Base-by-base conservation (phyloP, 2,888 invertebrate genomes). In the Noctuana brunneofusca region DNA sequence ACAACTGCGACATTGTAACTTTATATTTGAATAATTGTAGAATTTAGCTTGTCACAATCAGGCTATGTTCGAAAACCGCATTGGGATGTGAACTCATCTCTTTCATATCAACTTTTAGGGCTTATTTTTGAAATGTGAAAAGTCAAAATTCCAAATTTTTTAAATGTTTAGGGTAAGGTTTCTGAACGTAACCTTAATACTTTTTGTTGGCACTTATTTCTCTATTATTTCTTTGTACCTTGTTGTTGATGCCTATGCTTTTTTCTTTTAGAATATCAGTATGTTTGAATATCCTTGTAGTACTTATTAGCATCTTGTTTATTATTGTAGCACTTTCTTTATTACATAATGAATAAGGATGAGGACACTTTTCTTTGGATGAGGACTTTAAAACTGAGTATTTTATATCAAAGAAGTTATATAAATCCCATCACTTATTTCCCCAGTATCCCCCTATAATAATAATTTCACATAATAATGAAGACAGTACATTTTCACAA, bases 41-140 rank as follows among this genome's bases (percentile, higher is more conserved):
- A 80, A 73, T 68, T 73, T 86, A 86, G 87, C 79, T 78, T 81
- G 72, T 72, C 72, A 76, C 72, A 75, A 80, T 81, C 83, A 85
- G 89, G 90, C 85, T 90, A 91, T 91, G 90, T 90, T 91, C 89
- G 86, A 87, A 90, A 91, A 90, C 90, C 89, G 86, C 67, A 74
- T 71, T 62, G n/a, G 22, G 20, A 50, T 9, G 43, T 32, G 56
- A 43, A 52, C 20, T 2, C 18, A 22, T 22, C 48, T 27, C 55
- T 32, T 49, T 20, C 2, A 43, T 38, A 48, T 18, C 27, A 46
- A 53, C 12, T 12, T 30, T 20, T 59, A 64, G 64, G 63, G 56
- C 48, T 38, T 54, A 63, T 48, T 14, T 67, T 65, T 72, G 9
- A 32, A 2, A n/a, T 57, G 32, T 30, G 52, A 65, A 46, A 69